Evolutionary conservation across 2,888 invertebrate genomes (phyloP).

Genomic region (Dorcus parallelipipedus): DNA sequence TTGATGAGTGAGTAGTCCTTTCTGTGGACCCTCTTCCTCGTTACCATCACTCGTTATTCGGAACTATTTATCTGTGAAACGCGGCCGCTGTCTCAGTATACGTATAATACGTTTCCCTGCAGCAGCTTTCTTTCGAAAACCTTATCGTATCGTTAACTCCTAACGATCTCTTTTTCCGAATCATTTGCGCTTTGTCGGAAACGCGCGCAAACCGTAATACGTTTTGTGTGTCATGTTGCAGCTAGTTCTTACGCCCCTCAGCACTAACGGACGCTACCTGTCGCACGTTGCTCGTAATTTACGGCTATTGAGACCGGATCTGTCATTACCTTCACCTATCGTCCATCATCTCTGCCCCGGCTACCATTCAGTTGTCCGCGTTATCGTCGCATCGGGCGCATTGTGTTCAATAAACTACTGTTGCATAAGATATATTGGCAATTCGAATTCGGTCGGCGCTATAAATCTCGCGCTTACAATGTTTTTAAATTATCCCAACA

Average conservation of each 20-base stretch:
- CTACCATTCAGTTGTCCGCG: slow-evolving; percentile 38
- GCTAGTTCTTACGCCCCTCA: slow-evolving; percentile 9
- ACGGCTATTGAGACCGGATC: slow-evolving; percentile 40
- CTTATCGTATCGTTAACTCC: slow-evolving; percentile 44
- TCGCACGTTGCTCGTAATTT: slow-evolving; percentile 40
- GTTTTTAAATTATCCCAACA: too few relatives aligned
- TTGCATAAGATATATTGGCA: slow-evolving; percentile 17
- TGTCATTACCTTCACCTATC: slow-evolving; percentile 41
- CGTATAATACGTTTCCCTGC: too few relatives aligned
- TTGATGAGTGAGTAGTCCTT: slow-evolving; percentile 10
- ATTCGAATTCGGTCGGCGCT: slow-evolving; percentile 16
- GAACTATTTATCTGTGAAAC: slow-evolving; percentile 17
- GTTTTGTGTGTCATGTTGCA: slow-evolving; percentile 38
- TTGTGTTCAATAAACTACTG: slow-evolving; percentile 24
- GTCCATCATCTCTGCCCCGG: slow-evolving; percentile 35
- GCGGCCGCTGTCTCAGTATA: slow-evolving; percentile 27
- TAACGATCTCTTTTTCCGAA: slow-evolving; percentile 44
- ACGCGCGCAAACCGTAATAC: slow-evolving; percentile 29
- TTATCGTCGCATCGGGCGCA: slow-evolving; percentile 30
- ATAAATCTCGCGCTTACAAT: background rate
- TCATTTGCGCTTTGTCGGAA: slow-evolving; percentile 33
- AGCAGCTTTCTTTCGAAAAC: background rate
- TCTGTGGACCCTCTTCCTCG: background rate
- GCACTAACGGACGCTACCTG: slow-evolving; percentile 37
- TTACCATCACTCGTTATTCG: slow-evolving; percentile 13